These are phyloP conservation scores for Avahi laniger DNA, from an alignment of 2,797 vertebrate species.

Conservation along the genomic window DNA sequence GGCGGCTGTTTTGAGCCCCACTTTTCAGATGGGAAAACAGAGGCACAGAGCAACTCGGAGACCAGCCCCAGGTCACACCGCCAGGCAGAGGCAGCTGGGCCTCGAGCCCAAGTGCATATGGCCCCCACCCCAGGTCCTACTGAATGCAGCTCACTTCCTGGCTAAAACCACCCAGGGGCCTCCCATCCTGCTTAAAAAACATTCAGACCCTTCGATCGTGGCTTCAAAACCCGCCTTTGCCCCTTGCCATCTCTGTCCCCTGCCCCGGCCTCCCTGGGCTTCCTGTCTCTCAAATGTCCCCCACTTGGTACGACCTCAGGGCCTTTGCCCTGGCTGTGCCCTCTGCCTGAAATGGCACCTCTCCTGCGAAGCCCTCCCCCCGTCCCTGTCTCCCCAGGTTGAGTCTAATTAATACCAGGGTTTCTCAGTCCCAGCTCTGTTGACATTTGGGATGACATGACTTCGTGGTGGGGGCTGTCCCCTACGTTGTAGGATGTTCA, in stretches of 20 bases:
- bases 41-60: not conserved
- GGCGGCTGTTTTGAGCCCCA: not conserved
- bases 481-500: not conserved
- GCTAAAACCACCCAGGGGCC: not conserved
- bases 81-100: not conserved
- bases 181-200: not conserved
- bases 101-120: fast-evolving
- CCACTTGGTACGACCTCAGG: not conserved
- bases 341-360: not conserved
- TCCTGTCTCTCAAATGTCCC: not conserved
- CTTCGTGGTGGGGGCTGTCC: not conserved
- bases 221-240: not conserved
- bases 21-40: not conserved
- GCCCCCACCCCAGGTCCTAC: not conserved
- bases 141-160: no score
- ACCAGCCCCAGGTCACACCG: not conserved
- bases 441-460: not conserved
- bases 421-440: not conserved
- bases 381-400: not conserved
- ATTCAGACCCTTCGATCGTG: not conserved
- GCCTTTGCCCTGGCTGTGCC: not conserved
- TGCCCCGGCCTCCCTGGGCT: not conserved
- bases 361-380: not conserved
- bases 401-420: not conserved
- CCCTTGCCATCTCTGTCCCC: not conserved